A percentile compares a stretch with the other conserved stretches of the same genome.
Evolutionary conservation across 2,797 vertebrate genomes (phyloP).

Genomic region (Melanotaenia trifasciata): DNA sequence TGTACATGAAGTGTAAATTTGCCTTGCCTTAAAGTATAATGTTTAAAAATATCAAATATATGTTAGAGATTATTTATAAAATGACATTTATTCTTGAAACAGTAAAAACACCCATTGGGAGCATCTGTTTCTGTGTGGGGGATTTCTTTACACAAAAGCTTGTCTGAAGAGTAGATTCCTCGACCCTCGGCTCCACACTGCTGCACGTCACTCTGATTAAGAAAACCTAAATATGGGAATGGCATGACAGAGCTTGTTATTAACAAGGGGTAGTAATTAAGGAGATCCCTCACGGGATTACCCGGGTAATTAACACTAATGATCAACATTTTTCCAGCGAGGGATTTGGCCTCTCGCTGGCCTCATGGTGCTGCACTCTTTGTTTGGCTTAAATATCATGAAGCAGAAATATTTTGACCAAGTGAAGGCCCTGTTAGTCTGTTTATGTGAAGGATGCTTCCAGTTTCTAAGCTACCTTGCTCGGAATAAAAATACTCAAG

Average conservation of each 20-base stretch:
- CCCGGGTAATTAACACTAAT: conserved; percentile 59
- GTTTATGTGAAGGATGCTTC: not conserved
- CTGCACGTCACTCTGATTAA: conserved; percentile 27
- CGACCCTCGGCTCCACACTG: not conserved
- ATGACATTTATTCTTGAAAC: not conserved
- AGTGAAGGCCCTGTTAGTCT: not conserved
- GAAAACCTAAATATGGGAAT: conserved; percentile 24
- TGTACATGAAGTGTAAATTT: no score
- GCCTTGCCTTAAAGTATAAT: no score
- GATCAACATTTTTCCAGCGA: conserved; percentile 43
- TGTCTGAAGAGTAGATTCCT: not conserved
- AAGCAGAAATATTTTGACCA: not conserved
- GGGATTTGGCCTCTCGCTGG: not conserved
- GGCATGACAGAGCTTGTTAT: conserved; percentile 47
- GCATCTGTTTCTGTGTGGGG: not conserved
- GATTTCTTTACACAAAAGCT: not conserved
- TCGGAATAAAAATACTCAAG: not conserved
- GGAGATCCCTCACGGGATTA: conserved; percentile 37
- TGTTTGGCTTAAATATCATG: not conserved
- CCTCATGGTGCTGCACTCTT: not conserved
- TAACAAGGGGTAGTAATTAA: conserved; percentile 61
- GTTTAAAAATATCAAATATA: no score
- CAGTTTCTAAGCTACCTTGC: not conserved
- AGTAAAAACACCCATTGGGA: not conserved
- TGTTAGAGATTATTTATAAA: not conserved